phyloP scores from a whole-genome alignment of 2,888 invertebrate genomes.

The Drosophila kuntzei region DNA sequence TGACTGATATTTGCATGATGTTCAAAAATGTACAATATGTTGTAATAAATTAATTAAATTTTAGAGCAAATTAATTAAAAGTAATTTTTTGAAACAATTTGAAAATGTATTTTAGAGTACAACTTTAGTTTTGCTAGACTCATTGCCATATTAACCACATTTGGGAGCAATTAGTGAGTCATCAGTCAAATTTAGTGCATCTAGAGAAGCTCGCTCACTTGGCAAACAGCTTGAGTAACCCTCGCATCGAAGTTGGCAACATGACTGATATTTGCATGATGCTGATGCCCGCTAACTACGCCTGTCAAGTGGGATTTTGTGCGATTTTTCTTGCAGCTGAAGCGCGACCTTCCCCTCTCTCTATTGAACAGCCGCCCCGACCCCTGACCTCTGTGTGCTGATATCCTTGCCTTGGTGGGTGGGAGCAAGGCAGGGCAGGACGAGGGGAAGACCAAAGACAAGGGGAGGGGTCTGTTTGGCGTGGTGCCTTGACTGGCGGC shows the following conservation, averaged over 20 bases:
- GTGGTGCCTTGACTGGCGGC: slow-evolving; percentile 63
- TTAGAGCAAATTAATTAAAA: too few species aligned
- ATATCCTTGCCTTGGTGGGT: slow-evolving; percentile 20
- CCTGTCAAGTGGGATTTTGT: slow-evolving; percentile 85
- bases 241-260: slow-evolving; percentile 60
- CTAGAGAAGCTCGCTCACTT: neutral
- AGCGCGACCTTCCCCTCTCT: slow-evolving; percentile 57
- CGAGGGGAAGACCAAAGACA: neutral
- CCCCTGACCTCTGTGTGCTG: slow-evolving; percentile 33
- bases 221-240: slow-evolving; percentile 37
- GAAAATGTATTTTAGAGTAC: too few species aligned
- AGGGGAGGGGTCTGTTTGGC: slow-evolving; percentile 4
- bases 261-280: slow-evolving; percentile 82
- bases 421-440: neutral
- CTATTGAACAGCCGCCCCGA: slow-evolving; percentile 62
- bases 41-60: too few species aligned
- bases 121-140: too few species aligned
- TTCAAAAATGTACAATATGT: too few species aligned
- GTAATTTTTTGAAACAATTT: too few species aligned
- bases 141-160: neutral
- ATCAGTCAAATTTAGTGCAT: neutral
- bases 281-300: slow-evolving; percentile 83
- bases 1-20: slow-evolving; percentile 82
- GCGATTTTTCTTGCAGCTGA: slow-evolving; percentile 83
- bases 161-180: neutral